Evolutionary conservation across 2,797 vertebrate species (phyloP), one percentile per base, ranked within the genome.

Genomic region (Halcyon badia): DNA sequence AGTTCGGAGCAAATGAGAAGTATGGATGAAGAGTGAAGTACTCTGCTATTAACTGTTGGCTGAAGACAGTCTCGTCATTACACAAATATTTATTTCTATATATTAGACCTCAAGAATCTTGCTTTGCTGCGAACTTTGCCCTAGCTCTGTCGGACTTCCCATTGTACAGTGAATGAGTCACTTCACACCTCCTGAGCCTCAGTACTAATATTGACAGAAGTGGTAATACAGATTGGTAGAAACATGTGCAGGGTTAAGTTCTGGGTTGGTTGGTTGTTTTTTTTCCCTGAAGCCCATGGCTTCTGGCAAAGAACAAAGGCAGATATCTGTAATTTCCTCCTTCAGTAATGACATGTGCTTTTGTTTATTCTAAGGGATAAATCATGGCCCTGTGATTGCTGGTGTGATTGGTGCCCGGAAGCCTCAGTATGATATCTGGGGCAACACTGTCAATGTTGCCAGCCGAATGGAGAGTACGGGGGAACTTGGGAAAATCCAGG

Each of bases 361-460:
- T 72, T 95, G 52, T 93, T 58, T 76, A 5, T 84, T n/a, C 93
- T 16, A 62, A 99, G 99, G 99, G 21, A 99, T 99, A 92, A 99
- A 99, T 95, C 99, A 99, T 0, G 99, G 99, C 52, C 99, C 99
- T 1, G 99, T 99, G 80, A 99, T 99, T 31, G 99, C 99, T 10
- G 99, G 99, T 21, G 99, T 99, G 89, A 99, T 99, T 2, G 99
- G 99, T 37, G 99, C 99, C 28, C 99, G 99, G 57, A 99, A 99
- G 73, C 99, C 99, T 37, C 99, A 99, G 96, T 99, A 99, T 2
- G 99, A 99, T 87, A 99, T 99, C 51, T 99, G 99, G 99, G 99
- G 99, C 35, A 99, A 99, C 97, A 99, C 99, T 0, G 99, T 99
- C 10, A 99, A 99, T 2, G 99, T 99, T 6, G 99, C 99, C 48